Evolutionary conservation across 2,797 vertebrate genomes (phyloP).

Genomic region (Myoxocephalus aenaeus): DNA sequence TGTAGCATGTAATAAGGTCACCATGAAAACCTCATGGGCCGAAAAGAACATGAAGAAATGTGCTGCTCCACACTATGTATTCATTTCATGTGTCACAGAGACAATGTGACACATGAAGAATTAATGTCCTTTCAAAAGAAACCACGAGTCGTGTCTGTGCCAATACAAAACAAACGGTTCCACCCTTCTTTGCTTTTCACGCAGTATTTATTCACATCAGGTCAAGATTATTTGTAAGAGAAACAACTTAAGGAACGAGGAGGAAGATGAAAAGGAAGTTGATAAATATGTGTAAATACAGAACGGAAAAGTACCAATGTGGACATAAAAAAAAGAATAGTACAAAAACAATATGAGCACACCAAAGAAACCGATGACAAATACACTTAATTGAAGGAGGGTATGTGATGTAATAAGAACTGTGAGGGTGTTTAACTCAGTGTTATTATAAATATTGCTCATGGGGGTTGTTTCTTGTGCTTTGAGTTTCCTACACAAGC

Average conservation of each 20-base stretch:
- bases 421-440: not conserved
- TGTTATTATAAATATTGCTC: slow-evolving; percentile 19
- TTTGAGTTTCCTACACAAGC: not conserved
- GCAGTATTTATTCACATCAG: not conserved
- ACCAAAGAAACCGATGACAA: not conserved
- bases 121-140: slow-evolving; percentile 40
- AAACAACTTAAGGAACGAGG: not conserved
- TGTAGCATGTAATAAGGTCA: not conserved
- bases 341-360: not conserved
- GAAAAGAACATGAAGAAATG: not conserved
- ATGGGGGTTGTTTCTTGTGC: not conserved
- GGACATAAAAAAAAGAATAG: not conserved
- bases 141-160: too few relatives aligned
- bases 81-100: slow-evolving; percentile 13
- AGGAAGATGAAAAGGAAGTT: not conserved
- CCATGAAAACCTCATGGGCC: not conserved
- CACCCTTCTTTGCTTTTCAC: not conserved
- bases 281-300: not conserved
- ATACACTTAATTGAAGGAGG: not conserved
- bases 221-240: not conserved
- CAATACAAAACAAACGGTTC: not conserved
- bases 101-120: slow-evolving; percentile 8
- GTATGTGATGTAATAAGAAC: not conserved
- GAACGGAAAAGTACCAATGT: not conserved
- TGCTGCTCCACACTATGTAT: not conserved